Conservation (phyloP, 1,140 invertebrate genomes). For the Drosophila auraria region DNA sequence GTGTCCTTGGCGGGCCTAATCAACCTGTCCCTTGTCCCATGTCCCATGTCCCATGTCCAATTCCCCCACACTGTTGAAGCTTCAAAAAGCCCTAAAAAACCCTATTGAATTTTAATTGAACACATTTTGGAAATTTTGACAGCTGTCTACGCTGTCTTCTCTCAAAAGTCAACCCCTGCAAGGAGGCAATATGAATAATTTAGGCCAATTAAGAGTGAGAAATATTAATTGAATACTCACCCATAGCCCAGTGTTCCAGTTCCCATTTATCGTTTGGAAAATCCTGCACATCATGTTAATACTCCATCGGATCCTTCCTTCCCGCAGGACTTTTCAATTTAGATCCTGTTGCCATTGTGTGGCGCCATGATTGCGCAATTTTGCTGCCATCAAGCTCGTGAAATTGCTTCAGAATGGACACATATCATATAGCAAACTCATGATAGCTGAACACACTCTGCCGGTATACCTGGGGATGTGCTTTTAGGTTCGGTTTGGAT, state of each 20-base stretch:
- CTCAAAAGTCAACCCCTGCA: conserved; percentile 6
- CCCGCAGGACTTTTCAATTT: conserved; percentile 41
- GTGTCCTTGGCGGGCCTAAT: conserved; percentile 66
- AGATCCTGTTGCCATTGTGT: conserved; percentile 18
- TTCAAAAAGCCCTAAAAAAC: conserved; percentile 7
- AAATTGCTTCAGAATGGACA: conserved; percentile 24
- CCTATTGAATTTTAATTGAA: conserved; percentile 66
- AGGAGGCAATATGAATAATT: conserved; percentile 48
- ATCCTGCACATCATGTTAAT: background rate
- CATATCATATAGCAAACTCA: conserved; percentile 16
- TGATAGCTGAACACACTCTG: conserved; percentile 17
- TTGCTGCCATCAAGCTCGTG: conserved; percentile 23
- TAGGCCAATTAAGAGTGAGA: conserved; percentile 67
- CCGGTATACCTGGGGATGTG: background rate
- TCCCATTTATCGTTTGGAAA: conserved; percentile 6
- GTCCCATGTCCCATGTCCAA: background rate
- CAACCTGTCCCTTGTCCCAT: background rate
- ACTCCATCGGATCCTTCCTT: background rate
- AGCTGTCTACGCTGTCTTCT: conserved; percentile 52
- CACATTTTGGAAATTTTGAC: conserved; percentile 65
- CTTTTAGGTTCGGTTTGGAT: background rate
- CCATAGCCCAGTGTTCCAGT: conserved; percentile 31
- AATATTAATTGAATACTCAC: conserved; percentile 69
- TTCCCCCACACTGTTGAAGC: background rate
- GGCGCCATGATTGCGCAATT: conserved; percentile 56